These are phyloP conservation scores for Mantis religiosa DNA, from an alignment of 2,888 invertebrate species.

Conservation along the genomic window DNA sequence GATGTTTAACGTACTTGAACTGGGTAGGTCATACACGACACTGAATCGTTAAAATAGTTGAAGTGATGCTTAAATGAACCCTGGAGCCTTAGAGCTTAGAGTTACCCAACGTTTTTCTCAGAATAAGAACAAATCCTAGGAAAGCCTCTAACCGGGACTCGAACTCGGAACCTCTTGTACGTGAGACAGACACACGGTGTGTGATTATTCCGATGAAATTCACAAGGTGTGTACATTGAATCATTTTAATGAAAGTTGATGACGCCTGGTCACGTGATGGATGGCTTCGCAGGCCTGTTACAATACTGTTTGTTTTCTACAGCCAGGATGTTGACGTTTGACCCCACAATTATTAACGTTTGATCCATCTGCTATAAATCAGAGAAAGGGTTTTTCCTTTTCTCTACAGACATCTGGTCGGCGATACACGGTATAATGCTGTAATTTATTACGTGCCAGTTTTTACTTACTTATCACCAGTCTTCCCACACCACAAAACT, in stretches of 20 bases:
- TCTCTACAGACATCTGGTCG: not conserved
- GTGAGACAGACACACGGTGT: too few species aligned
- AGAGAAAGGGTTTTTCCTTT: not conserved
- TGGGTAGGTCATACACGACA: too few species aligned
- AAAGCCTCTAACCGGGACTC: too few species aligned
- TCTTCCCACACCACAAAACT: not conserved
- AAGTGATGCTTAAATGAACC: too few species aligned
- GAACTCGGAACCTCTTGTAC: too few species aligned
- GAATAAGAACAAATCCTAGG: too few species aligned
- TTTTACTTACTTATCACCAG: not conserved
- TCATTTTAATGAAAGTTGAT: not conserved
- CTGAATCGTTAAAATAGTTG: too few species aligned
- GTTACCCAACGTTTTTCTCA: too few species aligned
- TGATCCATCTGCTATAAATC: not conserved
- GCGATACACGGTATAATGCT: not conserved
- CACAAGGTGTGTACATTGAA: not conserved
- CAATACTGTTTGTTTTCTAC: not conserved
- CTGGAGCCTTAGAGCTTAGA: too few species aligned
- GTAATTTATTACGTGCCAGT: not conserved
- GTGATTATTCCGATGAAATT: too few species aligned
- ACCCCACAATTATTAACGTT: not conserved
- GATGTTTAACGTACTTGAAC: too few species aligned
- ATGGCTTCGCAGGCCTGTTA: not conserved
- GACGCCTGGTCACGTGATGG: not conserved
- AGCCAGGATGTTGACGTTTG: not conserved